Evolutionary conservation across 1,140 invertebrate genomes (phyloP).

Genomic region (Drosophila jambulina): DNA sequence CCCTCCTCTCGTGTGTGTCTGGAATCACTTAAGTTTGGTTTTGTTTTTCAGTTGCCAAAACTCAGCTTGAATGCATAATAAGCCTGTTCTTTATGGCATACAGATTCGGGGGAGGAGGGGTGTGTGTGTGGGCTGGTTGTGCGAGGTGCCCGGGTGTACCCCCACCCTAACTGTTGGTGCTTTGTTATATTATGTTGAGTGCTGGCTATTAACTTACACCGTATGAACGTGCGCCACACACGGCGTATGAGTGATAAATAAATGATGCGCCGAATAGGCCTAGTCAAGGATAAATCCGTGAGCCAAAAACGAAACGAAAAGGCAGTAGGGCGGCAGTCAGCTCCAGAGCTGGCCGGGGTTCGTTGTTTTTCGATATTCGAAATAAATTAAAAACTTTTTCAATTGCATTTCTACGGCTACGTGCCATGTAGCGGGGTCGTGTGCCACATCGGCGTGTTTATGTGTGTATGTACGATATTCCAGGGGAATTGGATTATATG

Average conservation of each 20-base stretch:
- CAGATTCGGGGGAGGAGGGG: neutral
- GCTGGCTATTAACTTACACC: conserved; percentile 72
- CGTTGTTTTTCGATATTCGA: conserved; percentile 61
- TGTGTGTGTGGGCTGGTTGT: neutral
- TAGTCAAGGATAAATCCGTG: conserved; percentile 19
- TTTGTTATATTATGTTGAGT: conserved; percentile 74
- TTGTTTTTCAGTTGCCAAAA: conserved; percentile 72
- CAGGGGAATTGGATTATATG: conserved; percentile 28
- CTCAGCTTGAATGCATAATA: conserved; percentile 70
- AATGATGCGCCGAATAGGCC: conserved; percentile 58
- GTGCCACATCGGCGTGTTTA: neutral
- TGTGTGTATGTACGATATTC: neutral
- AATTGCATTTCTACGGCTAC: conserved; percentile 63
- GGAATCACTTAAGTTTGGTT: conserved; percentile 75
- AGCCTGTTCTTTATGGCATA: conserved; percentile 50
- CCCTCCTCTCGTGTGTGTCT: conserved; percentile 38
- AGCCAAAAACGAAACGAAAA: neutral
- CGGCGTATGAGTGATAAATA: conserved; percentile 69
- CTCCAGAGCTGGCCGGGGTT: neutral
- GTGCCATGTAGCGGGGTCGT: conserved; percentile 22
- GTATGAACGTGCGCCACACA: conserved; percentile 56
- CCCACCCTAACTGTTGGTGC: conserved; percentile 11
- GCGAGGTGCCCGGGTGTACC: neutral
- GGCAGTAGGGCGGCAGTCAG: neutral
- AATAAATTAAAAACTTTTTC: conserved; percentile 77